Evolutionary conservation across 2,113 vertebrate species (phyloP).

Genomic region (Malurus alboscapulatus): DNA sequence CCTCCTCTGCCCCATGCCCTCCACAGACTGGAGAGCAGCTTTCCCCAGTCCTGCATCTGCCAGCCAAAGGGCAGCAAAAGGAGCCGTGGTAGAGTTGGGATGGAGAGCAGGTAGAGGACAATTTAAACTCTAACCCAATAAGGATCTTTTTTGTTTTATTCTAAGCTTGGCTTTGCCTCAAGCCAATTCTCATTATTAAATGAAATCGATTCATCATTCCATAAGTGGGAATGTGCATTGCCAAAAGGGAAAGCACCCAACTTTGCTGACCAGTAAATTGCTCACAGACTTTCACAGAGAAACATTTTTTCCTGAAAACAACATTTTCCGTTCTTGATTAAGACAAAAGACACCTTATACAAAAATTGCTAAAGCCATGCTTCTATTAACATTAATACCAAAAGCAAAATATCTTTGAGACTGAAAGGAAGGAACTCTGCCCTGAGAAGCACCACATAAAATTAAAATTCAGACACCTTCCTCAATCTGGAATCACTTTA

Average conservation of each 20-base stretch:
- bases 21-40: not conserved
- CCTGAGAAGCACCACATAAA: slow-evolving; percentile 12
- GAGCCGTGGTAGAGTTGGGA: rapidly evolving
- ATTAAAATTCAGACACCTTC: slow-evolving; percentile 38
- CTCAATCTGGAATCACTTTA: slow-evolving; percentile 24
- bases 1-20: not conserved
- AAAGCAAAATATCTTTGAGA: not conserved
- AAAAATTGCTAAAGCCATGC: not conserved
- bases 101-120: not conserved
- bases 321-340: not conserved
- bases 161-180: not conserved
- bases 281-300: not conserved
- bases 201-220: slow-evolving; percentile 12
- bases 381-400: not conserved
- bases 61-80: not conserved
- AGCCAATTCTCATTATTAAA: slow-evolving; percentile 41
- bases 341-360: not conserved
- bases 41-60: not conserved
- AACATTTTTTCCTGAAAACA: not conserved
- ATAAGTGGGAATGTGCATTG: not conserved
- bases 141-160: not conserved
- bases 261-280: not conserved
- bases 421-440: slow-evolving; percentile 19
- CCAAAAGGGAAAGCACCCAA: slow-evolving; percentile 6
- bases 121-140: slow-evolving; percentile 9